Conservation (phyloP, 1,140 invertebrate genomes). For the Cyclina sinensis region DNA sequence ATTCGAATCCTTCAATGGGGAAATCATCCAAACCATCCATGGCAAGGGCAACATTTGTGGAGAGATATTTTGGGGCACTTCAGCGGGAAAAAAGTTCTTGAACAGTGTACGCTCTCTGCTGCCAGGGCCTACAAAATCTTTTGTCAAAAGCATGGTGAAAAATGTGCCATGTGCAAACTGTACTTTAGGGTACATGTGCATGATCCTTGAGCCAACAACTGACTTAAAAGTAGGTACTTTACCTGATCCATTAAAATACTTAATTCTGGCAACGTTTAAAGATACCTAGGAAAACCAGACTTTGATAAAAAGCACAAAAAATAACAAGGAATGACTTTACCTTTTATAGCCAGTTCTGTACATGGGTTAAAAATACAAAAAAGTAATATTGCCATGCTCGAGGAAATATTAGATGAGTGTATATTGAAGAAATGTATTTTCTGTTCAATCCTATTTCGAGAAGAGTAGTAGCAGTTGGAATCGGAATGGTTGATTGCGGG, state of each 20-base stretch:
- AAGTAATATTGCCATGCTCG: conserved; percentile 7
- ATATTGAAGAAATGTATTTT: conserved; percentile 11
- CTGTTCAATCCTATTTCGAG: conserved; percentile 11
- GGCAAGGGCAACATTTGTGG: conserved; percentile 65
- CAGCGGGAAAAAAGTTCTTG: neutral
- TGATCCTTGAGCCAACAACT: conserved; percentile 10
- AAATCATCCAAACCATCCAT: conserved; percentile 67
- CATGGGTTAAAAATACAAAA: neutral
- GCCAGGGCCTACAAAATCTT: neutral
- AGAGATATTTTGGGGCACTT: conserved; percentile 20
- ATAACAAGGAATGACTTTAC: conserved; percentile 12
- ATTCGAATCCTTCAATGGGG: conserved; percentile 60
- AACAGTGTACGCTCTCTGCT: too few relatives aligned
- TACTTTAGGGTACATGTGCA: neutral
- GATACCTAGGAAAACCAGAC: neutral
- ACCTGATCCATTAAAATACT: neutral
- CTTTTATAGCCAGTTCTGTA: conserved; percentile 13
- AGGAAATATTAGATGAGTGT: conserved; percentile 6
- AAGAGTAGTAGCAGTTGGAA: neutral
- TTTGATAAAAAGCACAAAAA: neutral
- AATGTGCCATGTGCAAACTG: neutral
- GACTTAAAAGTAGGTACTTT: neutral
- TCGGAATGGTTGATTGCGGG: conserved; percentile 18
- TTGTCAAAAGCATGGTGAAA: conserved; percentile 11
- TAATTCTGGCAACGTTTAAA: neutral